These are phyloP conservation scores for Sinocyclocheilus anshuiensis DNA, from an alignment of 2,113 vertebrate species.

Conservation along the genomic window DNA sequence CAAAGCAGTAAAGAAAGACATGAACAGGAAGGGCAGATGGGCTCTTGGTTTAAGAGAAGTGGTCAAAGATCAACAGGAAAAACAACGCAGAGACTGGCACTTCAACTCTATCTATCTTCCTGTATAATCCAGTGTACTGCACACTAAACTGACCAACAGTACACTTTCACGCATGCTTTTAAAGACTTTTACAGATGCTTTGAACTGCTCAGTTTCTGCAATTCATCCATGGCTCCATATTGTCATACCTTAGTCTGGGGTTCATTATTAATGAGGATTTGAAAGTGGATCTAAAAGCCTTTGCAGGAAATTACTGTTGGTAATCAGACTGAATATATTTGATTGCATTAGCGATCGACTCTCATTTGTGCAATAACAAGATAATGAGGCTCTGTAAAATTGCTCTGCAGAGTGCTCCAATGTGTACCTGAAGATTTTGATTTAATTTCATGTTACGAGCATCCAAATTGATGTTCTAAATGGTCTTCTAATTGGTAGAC, in stretches of 20 bases:
- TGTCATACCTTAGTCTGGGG: conserved; percentile 21
- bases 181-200: background rate
- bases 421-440: conserved; percentile 34
- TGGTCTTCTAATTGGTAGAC: conserved; percentile 30
- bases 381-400: conserved; percentile 38
- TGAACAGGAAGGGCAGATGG: no score
- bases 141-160: background rate
- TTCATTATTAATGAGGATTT: conserved; percentile 40
- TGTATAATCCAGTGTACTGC: background rate
- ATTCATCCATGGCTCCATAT: conserved; percentile 9
- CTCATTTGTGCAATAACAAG: conserved; percentile 41
- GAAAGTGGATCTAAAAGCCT: conserved; percentile 36
- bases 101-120: no score
- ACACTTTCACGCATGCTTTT: conserved; percentile 3
- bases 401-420: conserved; percentile 12
- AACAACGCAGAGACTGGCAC: no score
- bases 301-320: conserved; percentile 36
- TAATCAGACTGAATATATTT: conserved; percentile 36
- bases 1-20: no score
- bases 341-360: conserved; percentile 40
- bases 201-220: background rate
- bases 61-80: no score
- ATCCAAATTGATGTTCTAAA: conserved; percentile 33
- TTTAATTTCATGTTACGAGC: conserved; percentile 29
- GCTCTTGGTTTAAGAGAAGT: no score